Evolutionary conservation across 2,113 vertebrate species (phyloP).

Genomic region (Litocranius walleri): DNA sequence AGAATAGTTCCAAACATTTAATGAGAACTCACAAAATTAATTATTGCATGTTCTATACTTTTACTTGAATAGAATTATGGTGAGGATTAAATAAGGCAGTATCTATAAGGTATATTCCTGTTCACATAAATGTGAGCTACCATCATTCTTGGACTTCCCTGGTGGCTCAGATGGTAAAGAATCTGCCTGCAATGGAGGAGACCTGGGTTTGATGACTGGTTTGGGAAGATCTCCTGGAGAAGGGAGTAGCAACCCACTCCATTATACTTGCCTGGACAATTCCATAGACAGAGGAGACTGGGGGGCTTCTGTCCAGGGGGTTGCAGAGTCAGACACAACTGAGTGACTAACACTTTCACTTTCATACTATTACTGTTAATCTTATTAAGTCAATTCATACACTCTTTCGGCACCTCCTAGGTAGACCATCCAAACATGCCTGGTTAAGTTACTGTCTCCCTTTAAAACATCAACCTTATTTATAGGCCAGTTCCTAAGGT

Average conservation of each 20-base stretch:
- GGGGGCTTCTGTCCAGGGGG: neutral
- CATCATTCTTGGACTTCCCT: neutral
- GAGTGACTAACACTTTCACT: neutral
- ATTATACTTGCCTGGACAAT: neutral
- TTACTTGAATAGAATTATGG: neutral
- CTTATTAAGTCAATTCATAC: neutral
- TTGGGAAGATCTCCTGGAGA: neutral
- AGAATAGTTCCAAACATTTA: neutral
- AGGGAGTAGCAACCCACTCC: neutral
- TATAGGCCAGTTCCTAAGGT: neutral
- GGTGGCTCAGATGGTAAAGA: neutral
- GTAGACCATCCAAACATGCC: neutral
- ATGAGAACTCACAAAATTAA: neutral
- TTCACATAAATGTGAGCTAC: neutral
- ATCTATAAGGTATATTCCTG: neutral
- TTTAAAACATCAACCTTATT: neutral
- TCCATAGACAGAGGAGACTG: neutral
- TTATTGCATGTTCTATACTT: neutral
- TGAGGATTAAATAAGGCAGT: neutral
- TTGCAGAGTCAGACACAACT: neutral
- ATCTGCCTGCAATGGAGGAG: neutral
- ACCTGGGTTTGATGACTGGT: neutral
- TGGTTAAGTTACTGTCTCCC: neutral
- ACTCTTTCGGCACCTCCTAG: neutral
- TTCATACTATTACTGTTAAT: neutral